Base-by-base conservation (phyloP, 37 sponge, comb jelly and placozoan genomes). In the Crambe crambe region DNA sequence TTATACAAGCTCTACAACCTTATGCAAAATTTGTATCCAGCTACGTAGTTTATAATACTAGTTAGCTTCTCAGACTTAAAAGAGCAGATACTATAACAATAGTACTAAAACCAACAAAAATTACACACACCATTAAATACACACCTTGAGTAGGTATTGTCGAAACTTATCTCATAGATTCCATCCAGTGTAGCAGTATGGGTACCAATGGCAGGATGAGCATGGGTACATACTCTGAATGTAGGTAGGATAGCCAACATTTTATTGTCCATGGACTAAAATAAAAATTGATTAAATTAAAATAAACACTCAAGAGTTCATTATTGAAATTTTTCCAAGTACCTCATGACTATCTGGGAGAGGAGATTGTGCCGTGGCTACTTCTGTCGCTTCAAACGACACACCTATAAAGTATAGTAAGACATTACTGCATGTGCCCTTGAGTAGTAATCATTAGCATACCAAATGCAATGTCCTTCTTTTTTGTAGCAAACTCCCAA, bases 401-500 rank as follows among this genome's bases (percentile, higher is more conserved):
- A 94, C 85, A n/a, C 90, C 90, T 89, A 22, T 27, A 54, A 32
- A 1, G 2, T 54, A 31, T 2, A 56, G 18, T 1, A 73, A 42
- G 41, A 36, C 61, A 60, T 60, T 25, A 60, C 17, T n/a, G 61
- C 61, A 60, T n/a, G 17, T 60, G 23, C 5, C 9, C 54, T 18
- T 51, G 54, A 51, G 15, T n/a, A n/a, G n/a, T n/a, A n/a, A n/a
- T n/a, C n/a, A n/a, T n/a, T 54, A 42, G 74, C 93, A 66, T 59
- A 94, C 97, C 94, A 76, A 96, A 93, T 37, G 70, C 97, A 78
- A 96, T 93, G 79, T 96, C 94, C 44, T 87, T 81, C 84, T 91
- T 93, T 76, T 90, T 86, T 39, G 97, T 96, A 38, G 94, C 97
- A 88, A 96, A 96, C 71, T 96, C 91, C 97, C 97, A 96, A 2